Conservation (phyloP, 2,797 vertebrate species). For the Anas georgica region DNA sequence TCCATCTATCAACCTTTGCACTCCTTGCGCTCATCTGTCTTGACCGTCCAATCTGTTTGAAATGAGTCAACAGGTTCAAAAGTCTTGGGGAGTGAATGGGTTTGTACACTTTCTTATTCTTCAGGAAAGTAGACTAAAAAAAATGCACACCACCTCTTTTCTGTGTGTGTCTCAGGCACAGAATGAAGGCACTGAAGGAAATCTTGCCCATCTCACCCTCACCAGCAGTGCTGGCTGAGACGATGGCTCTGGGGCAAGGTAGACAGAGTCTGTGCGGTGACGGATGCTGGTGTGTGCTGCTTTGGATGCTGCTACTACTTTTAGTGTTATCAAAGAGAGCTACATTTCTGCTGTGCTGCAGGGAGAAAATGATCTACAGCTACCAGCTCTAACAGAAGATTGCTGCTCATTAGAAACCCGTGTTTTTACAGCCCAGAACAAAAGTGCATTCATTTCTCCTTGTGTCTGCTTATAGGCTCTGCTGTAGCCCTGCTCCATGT, state of each 20-base stretch:
- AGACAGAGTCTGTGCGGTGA: not conserved
- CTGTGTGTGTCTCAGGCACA: not conserved
- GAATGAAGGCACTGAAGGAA: not conserved
- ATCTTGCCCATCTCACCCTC: not conserved
- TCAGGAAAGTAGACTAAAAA: not conserved
- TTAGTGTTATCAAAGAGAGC: not conserved
- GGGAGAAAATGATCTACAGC: not conserved
- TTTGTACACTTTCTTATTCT: not conserved
- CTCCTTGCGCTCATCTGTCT: not conserved
- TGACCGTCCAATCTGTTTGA: not conserved
- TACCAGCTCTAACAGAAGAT: not conserved
- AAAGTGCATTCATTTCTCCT: not conserved
- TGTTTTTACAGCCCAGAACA: not conserved
- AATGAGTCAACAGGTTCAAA: not conserved
- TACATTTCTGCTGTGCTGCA: not conserved
- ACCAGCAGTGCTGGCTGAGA: not conserved
- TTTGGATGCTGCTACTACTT: not conserved
- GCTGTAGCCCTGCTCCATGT: accelerated
- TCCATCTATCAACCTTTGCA: not conserved
- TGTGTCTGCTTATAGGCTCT: not conserved
- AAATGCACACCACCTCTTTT: not conserved
- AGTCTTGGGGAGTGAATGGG: not conserved
- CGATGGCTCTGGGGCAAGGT: not conserved
- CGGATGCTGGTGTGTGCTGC: accelerated
- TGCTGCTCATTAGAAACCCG: not conserved